Base-by-base conservation (phyloP, 23 tunicate species). In the Aplidium turbinatum region DNA sequence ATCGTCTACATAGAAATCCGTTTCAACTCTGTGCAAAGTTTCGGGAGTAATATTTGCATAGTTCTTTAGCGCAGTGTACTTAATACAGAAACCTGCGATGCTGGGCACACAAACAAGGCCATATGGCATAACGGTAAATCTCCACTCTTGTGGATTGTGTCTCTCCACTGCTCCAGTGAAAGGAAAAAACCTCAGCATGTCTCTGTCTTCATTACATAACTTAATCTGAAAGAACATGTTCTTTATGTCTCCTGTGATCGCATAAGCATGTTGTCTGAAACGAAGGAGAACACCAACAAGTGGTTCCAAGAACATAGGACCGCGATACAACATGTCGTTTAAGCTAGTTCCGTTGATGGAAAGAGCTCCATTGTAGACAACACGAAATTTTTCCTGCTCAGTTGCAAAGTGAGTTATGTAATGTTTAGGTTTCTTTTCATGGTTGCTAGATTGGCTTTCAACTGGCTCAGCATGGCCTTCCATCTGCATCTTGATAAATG, bases 171-270 rank as follows among this genome's bases (percentile, higher is more conserved):
- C 61, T 54, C 36, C 67, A 29, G 7, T 60, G 36, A 60, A 60
- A 5, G 67, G 67, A 4, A 60, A 38, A 60, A 60, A 60, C 21
- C 35, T 28, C 36, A 60, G 21, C 67, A 29, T 60, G 67, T 26
- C 21, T 29, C 67, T 26, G 36, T 60, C 67, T 11, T 60, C 35
- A 60, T 35, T 35, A 23, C 31, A n/a, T 4, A 60, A n/a, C 7
- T 38, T 60, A 60, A 60, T 60, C 31, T 60, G 67, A 29, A 60
- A 60, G 36, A 60, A 60, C 35, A 60, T 60, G n/a, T 60, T 60
- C 31, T 23, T 4, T 5, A 60, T 60, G 35, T 60, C 67, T 4
- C 24, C 67, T 4, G 67, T 60, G 9, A 60, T n/a, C 30, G 35
- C 67, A 60, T 25, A 60, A 3, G 11, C n/a, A 29, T 24, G 31